Evolutionary conservation across 2,113 vertebrate species (phyloP).

Genomic region (Sminthopsis crassicaudata): DNA sequence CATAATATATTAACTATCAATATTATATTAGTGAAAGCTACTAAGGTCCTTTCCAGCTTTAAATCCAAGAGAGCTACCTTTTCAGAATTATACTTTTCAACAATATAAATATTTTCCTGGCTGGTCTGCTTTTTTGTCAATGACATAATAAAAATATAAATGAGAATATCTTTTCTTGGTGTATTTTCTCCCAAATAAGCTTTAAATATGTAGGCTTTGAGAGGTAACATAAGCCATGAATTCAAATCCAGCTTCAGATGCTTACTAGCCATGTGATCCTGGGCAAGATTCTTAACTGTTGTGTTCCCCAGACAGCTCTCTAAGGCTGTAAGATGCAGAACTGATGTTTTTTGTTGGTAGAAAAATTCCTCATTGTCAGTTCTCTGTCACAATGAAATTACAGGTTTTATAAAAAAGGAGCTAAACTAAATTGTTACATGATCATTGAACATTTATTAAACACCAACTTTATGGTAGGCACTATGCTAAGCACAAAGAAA

Average conservation of each 20-base stretch:
- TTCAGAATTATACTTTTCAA: neutral
- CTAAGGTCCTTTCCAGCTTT: neutral
- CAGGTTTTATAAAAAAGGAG: neutral
- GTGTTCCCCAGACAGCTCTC: neutral
- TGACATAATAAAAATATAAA: neutral
- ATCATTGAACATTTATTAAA: neutral
- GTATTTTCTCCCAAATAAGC: neutral
- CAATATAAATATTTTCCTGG: neutral
- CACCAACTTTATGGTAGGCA: neutral
- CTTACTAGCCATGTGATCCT: neutral
- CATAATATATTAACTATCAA: neutral
- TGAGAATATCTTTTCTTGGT: neutral
- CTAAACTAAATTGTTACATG: neutral
- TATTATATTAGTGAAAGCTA: neutral
- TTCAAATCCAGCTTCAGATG: neutral
- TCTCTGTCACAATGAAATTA: neutral
- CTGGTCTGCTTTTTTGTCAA: neutral
- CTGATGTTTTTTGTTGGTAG: neutral
- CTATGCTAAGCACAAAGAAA: neutral
- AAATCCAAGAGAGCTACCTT: neutral
- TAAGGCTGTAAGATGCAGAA: neutral
- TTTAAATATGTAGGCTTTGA: neutral
- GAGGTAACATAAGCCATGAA: neutral
- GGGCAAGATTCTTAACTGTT: neutral
- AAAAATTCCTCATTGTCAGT: neutral